Base-by-base conservation (phyloP, 2,113 vertebrate species). In the Odontesthes bonariensis region DNA sequence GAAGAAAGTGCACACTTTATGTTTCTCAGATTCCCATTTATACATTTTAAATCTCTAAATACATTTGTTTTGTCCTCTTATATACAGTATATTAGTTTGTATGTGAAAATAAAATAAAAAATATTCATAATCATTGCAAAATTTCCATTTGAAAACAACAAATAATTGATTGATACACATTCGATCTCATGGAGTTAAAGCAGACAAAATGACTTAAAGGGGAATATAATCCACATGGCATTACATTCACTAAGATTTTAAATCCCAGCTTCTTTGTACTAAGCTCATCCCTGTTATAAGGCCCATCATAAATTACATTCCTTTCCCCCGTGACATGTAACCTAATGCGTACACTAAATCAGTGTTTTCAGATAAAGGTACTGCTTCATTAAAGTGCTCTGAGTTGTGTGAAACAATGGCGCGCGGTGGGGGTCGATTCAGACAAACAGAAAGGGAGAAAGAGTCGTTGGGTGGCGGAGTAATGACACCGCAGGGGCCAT, bases 31-130 rank as follows among this genome's bases (percentile, higher is more conserved):
- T 49, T 82, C 67, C 61, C 74, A 69, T 85, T 86, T 86, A 23
- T 77, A 89, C 82, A 88, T 77, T 73, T 62, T 80, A 53, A 35
- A 82, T 77, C 68, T 85, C 63, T 64, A 4, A n/a, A 11, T 57
- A 46, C 22, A 71, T 66, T 69, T 56, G 23, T 74, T 47, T 49
- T 61, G 14, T 58, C 20, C 20, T 38, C 47, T 27, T 59, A 58
- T 47, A 65, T 71, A 52, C 55, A 71, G 69, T 20, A 79, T 44
- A 77, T 71, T 75, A 32, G n/a, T 40, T 59, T 87, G 71, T 10
- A 73, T 52, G 33, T 86, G 63, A 74, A 87, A 88, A 84, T 54
- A 89, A 91, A 90, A 91, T 84, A 84, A 89, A 87, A 84, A 74
- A 61, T 52, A 68, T 22, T 6, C 54, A 68, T 58, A 66, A 86